These are phyloP conservation scores for Myrmophylax atrothorax DNA, from an alignment of 2,113 vertebrate genomes.

Conservation along the genomic window DNA sequence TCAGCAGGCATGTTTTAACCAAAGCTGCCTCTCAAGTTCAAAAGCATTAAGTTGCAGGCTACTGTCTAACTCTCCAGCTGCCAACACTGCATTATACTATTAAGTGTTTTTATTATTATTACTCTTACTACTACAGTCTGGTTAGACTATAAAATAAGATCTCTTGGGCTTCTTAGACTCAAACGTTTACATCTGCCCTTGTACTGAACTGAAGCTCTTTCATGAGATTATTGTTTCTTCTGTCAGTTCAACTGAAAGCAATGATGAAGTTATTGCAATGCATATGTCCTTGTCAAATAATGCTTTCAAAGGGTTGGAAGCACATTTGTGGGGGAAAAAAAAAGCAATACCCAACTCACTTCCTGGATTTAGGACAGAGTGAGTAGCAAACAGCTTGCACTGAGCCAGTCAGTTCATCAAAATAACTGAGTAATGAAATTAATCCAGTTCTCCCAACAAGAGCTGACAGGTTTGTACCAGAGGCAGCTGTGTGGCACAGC, in stretches of 20 bases:
- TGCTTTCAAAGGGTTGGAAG: background rate
- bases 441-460: background rate
- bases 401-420: background rate
- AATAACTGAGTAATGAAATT: background rate
- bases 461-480: background rate
- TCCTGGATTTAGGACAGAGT: background rate
- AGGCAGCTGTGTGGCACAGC: background rate
- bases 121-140: background rate
- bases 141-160: constrained; percentile 21
- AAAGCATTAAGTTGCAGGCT: constrained; percentile 11
- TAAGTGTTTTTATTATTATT: constrained; percentile 24
- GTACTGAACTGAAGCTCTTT: background rate
- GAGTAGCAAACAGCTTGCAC: background rate
- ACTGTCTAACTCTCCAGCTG: background rate
- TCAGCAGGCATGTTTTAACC: background rate
- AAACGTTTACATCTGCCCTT: constrained; percentile 5
- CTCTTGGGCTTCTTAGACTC: background rate
- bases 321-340: background rate
- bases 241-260: background rate
- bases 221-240: constrained; percentile 7
- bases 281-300: background rate
- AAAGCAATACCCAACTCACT: background rate
- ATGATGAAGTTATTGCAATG: background rate
- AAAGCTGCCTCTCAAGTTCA: background rate
- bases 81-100: background rate